Percentiles rank a stretch among this genome's conserved stretches.
These are phyloP conservation scores for Plestiodon gilberti DNA, from an alignment of 2,113 vertebrate species.

Conservation along the genomic window DNA sequence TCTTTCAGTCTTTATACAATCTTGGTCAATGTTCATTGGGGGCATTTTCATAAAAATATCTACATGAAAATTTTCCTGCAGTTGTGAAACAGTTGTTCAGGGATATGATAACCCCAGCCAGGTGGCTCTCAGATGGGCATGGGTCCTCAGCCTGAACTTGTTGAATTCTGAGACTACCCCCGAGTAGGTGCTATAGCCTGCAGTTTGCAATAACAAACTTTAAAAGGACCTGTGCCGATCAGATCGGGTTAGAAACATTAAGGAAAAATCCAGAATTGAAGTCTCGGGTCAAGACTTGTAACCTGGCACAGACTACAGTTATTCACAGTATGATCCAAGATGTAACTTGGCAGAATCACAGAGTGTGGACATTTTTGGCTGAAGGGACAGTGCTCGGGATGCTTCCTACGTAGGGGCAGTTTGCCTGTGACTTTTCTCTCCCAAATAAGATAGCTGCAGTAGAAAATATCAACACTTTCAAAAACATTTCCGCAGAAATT, in stretches of 20 bases:
- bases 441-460: conserved; percentile 5
- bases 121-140: no score
- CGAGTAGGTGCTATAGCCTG: neutral
- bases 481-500: conserved; percentile 38
- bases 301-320: neutral
- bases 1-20: neutral
- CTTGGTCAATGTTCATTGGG: neutral
- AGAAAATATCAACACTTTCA: neutral
- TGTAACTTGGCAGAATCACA: neutral
- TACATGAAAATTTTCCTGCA: neutral
- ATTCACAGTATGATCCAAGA: neutral
- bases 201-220: neutral
- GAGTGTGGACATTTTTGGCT: neutral
- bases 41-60: neutral
- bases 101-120: neutral
- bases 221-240: neutral
- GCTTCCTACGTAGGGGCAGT: neutral
- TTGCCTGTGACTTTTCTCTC: neutral
- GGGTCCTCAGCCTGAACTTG: no score
- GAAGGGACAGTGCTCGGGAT: neutral
- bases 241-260: neutral
- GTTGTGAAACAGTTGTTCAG: neutral
- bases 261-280: neutral
- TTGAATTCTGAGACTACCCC: no score
- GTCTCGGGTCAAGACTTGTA: neutral